Base-by-base conservation (phyloP, 1,140 invertebrate species). In the Dufourea novaeangliae region DNA sequence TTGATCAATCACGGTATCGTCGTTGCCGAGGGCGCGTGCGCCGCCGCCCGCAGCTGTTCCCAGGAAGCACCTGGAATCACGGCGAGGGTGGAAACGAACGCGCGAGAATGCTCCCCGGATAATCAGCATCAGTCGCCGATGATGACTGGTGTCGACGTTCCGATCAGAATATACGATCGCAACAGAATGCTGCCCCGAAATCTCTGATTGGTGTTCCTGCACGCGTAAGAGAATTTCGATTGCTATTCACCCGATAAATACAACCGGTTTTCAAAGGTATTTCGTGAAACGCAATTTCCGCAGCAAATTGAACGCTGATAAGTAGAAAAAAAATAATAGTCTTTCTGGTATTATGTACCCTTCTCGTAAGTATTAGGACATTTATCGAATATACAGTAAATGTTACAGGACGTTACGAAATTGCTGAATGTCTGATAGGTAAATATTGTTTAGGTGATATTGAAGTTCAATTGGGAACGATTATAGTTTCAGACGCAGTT, bases 1-100 rank as follows among this genome's bases (percentile, higher is more conserved):
- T 90, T 91, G 90, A 91, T 91, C 89, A 87, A 91, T 91, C 89
- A 91, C 83, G 82, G 82, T 80, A 83, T 63, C 80, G 76, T 56
- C 25, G 76, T 76, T 59, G 84, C 46, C 68, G 32, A 74, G 63
- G 76, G 83, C 88, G 86, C 88, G 82, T 87, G 87, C 87, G 87
- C 88, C 76, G 66, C n/a, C 85, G 82, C 14, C 6, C 14, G 79
- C 82, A 89, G 88, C 87, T 89, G 88, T 82, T 83, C 83, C 73
- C 70, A 67, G 54, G 61, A 78, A 73, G 70, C 90, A 91, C 86
- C 89, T 91, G 89, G 84, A 86, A 86, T 88, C 87, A 86, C 79
- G 77, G 62, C 72, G 83, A 83, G 81, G 78, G 79, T 83, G 78
- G 71, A 84, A 79, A 78, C 52, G 68, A 79, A 84, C 75, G 59